These are phyloP conservation scores for Halyomorpha halys DNA, from an alignment of 1,140 invertebrate species.

Conservation along the genomic window DNA sequence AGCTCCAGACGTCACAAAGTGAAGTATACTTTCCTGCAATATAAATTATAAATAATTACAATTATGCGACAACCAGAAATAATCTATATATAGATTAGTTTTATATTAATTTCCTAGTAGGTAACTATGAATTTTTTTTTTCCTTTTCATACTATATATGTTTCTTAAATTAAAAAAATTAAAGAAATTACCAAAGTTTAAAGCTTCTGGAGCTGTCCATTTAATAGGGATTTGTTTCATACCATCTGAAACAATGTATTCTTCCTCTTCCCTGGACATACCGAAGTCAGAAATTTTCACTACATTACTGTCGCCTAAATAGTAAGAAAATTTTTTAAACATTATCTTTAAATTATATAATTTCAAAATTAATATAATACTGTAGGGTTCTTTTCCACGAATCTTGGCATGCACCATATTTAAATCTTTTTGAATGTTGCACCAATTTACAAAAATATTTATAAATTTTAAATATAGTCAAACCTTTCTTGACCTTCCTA, in stretches of 20 bases:
- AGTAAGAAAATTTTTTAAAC: too few species aligned
- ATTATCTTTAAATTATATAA: too few species aligned
- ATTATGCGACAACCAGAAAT: background rate
- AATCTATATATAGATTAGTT: background rate
- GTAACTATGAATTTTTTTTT: too few species aligned
- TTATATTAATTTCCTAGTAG: background rate
- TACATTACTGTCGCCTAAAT: slow-evolving; percentile 66
- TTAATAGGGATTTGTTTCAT: slow-evolving; percentile 98
- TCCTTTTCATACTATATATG: background rate
- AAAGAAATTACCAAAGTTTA: slow-evolving; percentile 73
- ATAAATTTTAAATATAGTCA: too few species aligned
- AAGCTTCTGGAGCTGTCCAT: slow-evolving; percentile 92
- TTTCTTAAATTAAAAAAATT: background rate
- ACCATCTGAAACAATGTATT: slow-evolving; percentile 92
- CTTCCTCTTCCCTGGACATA: slow-evolving; percentile 94
- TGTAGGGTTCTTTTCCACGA: too few species aligned
- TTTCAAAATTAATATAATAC: too few species aligned
- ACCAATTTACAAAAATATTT: too few species aligned
- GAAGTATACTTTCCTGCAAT: slow-evolving; percentile 85
- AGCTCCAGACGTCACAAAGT: slow-evolving; percentile 97
- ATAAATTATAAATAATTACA: slow-evolving; percentile 18
- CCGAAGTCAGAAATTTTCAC: slow-evolving; percentile 98
- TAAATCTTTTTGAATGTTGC: too few species aligned
- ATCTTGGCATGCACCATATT: too few species aligned
- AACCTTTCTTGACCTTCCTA: too few species aligned